Evolutionary conservation across 2,113 vertebrate genomes (phyloP), one percentile per base, ranked within the genome.

Genomic region (Oryzias curvinotus): DNA sequence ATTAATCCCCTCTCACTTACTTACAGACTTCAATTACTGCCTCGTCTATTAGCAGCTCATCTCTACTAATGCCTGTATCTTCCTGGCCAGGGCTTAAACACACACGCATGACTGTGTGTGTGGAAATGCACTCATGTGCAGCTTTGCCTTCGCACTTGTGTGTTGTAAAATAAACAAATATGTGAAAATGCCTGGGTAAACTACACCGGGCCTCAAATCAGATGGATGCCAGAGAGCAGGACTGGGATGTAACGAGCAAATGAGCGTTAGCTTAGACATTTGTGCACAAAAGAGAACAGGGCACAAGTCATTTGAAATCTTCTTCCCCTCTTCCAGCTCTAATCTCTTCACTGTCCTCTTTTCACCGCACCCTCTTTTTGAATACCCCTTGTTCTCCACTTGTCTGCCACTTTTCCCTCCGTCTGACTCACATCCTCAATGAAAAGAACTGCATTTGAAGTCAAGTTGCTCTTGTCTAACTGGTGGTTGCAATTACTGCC

Each of bases 1-100:
- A 84, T 85, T 89, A 91, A 90, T 89, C 87, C 82, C 82, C 86
- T 83, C 87, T 87, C 86, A 87, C 85, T 90, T 90, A 77, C 88
- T 87, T 90, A 90, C 90, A 90, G 83, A 90, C 90, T 90, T 90
- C 90, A 87, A 89, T 90, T 90, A 90, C 89, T 70, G 80, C 82
- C 80, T 84, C 85, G 66, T 82, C 87, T 85, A 89, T 89, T 90
- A 86, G 83, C 66, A 43, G 79, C 85, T 90, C 81, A 90, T 85
- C 88, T 84, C 80, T 68, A 65, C 78, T 91, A 90, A 90, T 90
- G 87, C 87, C 88, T 87, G 82, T 88, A 91, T 91, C 88, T 91
- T 71, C 73, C 73, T 45, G 84, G 74, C 82, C 83, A 71, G 83
- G 82, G 83, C 73, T 88, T 81, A 84, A 57, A 71, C 68, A 68